phyloP scores from a whole-genome alignment of 1,140 invertebrate species.

The Chymomyza costata region DNA sequence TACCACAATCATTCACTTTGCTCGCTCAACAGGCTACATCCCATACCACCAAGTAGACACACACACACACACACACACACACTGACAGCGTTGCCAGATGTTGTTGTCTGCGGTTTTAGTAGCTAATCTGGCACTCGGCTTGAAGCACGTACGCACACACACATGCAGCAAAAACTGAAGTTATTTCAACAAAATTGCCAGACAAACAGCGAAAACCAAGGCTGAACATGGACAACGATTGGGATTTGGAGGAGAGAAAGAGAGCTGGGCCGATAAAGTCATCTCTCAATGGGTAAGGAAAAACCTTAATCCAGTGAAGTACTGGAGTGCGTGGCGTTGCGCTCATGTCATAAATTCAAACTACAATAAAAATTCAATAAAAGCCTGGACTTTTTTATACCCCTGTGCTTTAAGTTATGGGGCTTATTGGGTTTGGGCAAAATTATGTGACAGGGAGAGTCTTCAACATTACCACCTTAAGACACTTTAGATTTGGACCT shows the following conservation, averaged over 20 bases:
- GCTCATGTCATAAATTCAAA: constrained; percentile 64
- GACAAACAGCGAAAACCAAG: constrained; percentile 42
- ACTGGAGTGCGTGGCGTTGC: constrained; percentile 31
- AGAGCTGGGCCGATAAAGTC: constrained; percentile 50
- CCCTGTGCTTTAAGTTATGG: neutral
- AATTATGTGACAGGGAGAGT: too few relatives aligned
- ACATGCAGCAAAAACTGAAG: constrained; percentile 61
- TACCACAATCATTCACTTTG: too few relatives aligned
- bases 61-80: constrained; percentile 14
- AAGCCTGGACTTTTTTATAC: constrained; percentile 69
- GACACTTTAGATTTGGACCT: too few relatives aligned
- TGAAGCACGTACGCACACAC: constrained; percentile 69
- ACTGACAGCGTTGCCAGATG: constrained; percentile 39
- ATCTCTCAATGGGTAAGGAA: constrained; percentile 37
- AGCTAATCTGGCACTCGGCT: constrained; percentile 68
- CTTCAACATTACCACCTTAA: too few relatives aligned
- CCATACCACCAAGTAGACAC: constrained; percentile 16
- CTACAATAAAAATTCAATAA: constrained; percentile 73
- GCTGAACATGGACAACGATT: neutral
- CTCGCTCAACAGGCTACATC: constrained; percentile 15
- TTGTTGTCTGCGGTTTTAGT: constrained; percentile 69
- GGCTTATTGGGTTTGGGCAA: too few relatives aligned
- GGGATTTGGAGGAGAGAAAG: neutral
- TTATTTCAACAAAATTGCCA: constrained; percentile 71
- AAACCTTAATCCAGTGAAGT: constrained; percentile 65